These are phyloP conservation scores for Carollia perspicillata DNA, from an alignment of 2,113 vertebrate species.

Conservation along the genomic window DNA sequence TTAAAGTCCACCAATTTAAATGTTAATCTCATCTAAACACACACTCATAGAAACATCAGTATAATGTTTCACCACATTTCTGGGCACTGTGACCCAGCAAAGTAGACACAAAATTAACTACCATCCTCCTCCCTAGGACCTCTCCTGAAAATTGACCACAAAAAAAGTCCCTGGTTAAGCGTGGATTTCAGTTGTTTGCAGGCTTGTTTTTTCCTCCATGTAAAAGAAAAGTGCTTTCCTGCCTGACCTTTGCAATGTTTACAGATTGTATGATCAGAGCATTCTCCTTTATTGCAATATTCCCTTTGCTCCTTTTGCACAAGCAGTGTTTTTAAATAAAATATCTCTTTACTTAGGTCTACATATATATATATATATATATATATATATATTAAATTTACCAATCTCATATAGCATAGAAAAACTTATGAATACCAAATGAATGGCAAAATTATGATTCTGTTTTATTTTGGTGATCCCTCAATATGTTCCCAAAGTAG, in stretches of 20 bases:
- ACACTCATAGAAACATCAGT: background rate
- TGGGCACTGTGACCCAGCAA: background rate
- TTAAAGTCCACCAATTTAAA: background rate
- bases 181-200: background rate
- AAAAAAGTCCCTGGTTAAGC: background rate
- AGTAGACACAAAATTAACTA: background rate
- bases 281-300: background rate
- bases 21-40: background rate
- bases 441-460: background rate
- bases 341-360: background rate
- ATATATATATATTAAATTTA: background rate
- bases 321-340: background rate
- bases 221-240: background rate
- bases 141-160: background rate
- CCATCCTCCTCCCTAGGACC: background rate
- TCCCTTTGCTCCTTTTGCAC: background rate
- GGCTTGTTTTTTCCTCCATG: background rate
- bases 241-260: background rate
- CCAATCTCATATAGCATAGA: background rate
- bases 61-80: background rate
- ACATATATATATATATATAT: background rate
- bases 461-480: constrained; percentile 25
- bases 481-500: background rate
- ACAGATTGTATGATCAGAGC: background rate
- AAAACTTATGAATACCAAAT: background rate